Evolutionary conservation across 1,140 invertebrate species (phyloP).

Genomic region (Heliconius melpomene): DNA sequence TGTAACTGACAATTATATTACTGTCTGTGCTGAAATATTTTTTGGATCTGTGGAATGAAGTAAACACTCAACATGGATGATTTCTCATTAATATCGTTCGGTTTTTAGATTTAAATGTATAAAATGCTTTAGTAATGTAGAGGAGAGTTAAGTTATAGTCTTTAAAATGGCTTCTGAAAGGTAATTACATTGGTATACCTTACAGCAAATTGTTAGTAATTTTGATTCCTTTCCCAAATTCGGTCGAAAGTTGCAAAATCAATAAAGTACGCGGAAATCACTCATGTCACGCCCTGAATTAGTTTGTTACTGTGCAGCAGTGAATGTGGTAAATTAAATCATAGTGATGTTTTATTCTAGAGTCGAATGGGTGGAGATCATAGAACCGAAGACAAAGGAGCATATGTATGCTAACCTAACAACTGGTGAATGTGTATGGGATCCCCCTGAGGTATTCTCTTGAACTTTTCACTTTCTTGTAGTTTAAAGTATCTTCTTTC

Average conservation of each 20-base stretch:
- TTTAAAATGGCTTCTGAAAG: constrained; percentile 75
- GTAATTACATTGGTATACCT: constrained; percentile 49
- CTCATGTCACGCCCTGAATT: constrained; percentile 79
- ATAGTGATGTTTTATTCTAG: constrained; percentile 81
- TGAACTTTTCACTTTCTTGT: not conserved
- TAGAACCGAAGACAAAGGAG: constrained; percentile 98
- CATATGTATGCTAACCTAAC: constrained; percentile 99
- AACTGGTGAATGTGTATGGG: constrained; percentile 99
- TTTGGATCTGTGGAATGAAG: constrained; percentile 57
- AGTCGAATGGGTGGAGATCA: constrained; percentile 99
- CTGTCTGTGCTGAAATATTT: constrained; percentile 25
- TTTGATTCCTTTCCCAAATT: constrained; percentile 61
- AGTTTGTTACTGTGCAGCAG: constrained; percentile 58
- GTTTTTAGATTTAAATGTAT: constrained; percentile 70
- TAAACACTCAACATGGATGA: constrained; percentile 79
- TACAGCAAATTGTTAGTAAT: constrained; percentile 25
- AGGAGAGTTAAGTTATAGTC: constrained; percentile 41
- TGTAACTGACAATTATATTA: constrained; percentile 25
- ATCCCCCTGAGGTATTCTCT: constrained; percentile 88
- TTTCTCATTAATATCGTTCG: constrained; percentile 61
- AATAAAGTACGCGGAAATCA: constrained; percentile 80
- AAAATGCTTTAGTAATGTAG: constrained; percentile 59
- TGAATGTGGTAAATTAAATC: constrained; percentile 48
- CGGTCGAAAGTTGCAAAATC: constrained; percentile 79
- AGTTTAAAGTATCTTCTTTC: not conserved